Evolutionary conservation across 1,140 invertebrate species (phyloP), one percentile per base, ranked within the genome.

Genomic region (Cydia strobilella): DNA sequence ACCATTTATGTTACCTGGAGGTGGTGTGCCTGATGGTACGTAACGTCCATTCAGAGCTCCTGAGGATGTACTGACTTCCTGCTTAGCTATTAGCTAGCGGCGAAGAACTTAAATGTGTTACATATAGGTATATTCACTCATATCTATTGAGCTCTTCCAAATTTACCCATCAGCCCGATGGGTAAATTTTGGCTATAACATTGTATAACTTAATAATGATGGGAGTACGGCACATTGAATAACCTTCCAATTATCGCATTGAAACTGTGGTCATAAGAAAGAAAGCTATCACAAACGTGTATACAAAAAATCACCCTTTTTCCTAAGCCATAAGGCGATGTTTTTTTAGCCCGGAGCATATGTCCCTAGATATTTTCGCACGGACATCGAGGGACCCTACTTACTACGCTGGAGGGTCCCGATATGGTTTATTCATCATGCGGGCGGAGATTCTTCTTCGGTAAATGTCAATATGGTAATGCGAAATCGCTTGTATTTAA

Each of bases 401-500:
- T 66, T 66, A 35, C 63, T 66, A 63, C 62, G 63, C 63, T 35
- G 63, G 63, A 66, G 63, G 63, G 63, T 31, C 20, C 59, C 62
- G 20, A n/a, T 25, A 66, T 66, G 63, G 63, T 66, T 66, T 66
- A 66, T 66, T 66, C 63, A 66, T 66, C 63, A 6, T 31, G 27
- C 63, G 63, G 23, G 25, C 63, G 25, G 63, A 27, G 63, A 35
- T 66, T 66, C 27, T 66, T 66, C 63, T 66, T 66, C 63, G 63
- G 63, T 25, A 66, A 66, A 66, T 66, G 63, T 31, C 63, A 66
- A 66, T 66, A 66, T 66, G 63, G 63, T 66, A 66, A 66, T 66
- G 27, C 15, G 23, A 31, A 13, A 27, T n/a, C 63, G 27, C 27
- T 35, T 66, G 63, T 66, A 31, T 25, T 66, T 31, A 66, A 66